Evolutionary conservation across 2,888 invertebrate species (phyloP).

Genomic region (Baccha elongata): DNA sequence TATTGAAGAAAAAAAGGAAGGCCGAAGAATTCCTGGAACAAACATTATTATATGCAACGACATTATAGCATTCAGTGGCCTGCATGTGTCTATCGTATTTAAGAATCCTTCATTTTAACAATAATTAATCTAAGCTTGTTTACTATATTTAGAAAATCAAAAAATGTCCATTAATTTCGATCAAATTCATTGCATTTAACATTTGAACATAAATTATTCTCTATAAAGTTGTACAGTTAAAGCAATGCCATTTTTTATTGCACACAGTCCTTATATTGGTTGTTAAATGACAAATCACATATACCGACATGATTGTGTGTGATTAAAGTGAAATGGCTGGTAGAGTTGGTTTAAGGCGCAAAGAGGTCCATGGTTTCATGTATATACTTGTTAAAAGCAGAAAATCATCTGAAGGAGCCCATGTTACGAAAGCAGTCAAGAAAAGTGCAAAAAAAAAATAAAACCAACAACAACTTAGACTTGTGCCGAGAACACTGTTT

Average conservation of each 20-base stretch:
- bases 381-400: constrained; percentile 46
- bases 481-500: constrained; percentile 49
- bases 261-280: constrained; percentile 14
- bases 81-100: too few species aligned
- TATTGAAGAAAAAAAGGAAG: too few species aligned
- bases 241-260: neutral
- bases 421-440: constrained; percentile 41
- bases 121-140: too few species aligned
- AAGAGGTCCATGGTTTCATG: constrained; percentile 46
- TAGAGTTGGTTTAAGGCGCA: constrained; percentile 23
- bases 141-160: too few species aligned
- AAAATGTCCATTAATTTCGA: neutral
- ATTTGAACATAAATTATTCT: constrained; percentile 9
- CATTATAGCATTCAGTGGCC: too few species aligned
- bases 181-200: neutral
- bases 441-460: constrained; percentile 2
- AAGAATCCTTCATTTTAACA: too few species aligned
- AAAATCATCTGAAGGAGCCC: constrained; percentile 39
- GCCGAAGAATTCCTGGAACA: too few species aligned
- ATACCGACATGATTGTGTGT: constrained; percentile 28
- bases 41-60: too few species aligned
- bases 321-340: constrained; percentile 44
- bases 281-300: constrained; percentile 50
- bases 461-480: constrained; percentile 40
- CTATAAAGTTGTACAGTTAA: neutral